Conservation (phyloP, 2,888 invertebrate genomes). For the Ditula angustiorana region DNA sequence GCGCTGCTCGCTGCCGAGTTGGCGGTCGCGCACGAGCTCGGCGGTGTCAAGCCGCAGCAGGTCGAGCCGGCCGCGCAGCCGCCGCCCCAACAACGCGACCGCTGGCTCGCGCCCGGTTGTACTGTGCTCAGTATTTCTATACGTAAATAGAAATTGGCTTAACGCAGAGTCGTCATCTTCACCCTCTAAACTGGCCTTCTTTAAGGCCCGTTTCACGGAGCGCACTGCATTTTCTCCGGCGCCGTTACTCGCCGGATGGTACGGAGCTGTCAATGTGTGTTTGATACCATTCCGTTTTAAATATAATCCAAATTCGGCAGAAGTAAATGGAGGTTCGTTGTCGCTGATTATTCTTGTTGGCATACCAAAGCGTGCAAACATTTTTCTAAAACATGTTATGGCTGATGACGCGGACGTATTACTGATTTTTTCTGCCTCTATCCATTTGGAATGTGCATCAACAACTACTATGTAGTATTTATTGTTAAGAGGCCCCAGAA, state of each 20-base stretch:
- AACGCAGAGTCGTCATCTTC: slow-evolving; percentile 9
- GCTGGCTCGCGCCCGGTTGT: slow-evolving; percentile 31
- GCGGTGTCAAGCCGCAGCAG: slow-evolving; percentile 32
- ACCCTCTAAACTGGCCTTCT: slow-evolving; percentile 20
- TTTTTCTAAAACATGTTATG: slow-evolving; percentile 18
- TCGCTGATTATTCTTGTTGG: slow-evolving; percentile 43
- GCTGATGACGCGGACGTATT: slow-evolving; percentile 31
- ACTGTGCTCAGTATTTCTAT: slow-evolving; percentile 31
- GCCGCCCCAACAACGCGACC: slow-evolving; percentile 24
- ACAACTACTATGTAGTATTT: slow-evolving; percentile 43
- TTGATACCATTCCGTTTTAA: slow-evolving; percentile 32
- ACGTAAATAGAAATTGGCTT: slow-evolving; percentile 23
- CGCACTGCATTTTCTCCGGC: slow-evolving; percentile 29
- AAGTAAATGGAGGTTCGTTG: slow-evolving; percentile 44
- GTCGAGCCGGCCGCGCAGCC: slow-evolving; percentile 37
- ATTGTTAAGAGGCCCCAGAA: slow-evolving; percentile 39
- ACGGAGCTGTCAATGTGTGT: slow-evolving; percentile 18
- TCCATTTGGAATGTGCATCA: slow-evolving; percentile 47
- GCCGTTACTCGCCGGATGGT: slow-evolving; percentile 27
- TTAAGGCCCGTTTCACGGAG: slow-evolving; percentile 18
- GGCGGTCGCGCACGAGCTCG: slow-evolving; percentile 23
- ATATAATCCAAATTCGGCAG: slow-evolving; percentile 32
- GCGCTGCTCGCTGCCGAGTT: slow-evolving; percentile 7
- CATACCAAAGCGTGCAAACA: no score
- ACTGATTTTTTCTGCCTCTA: slow-evolving; percentile 42